Evolutionary conservation across 2,797 vertebrate genomes (phyloP).

Genomic region (Tiaroga cobitis): DNA sequence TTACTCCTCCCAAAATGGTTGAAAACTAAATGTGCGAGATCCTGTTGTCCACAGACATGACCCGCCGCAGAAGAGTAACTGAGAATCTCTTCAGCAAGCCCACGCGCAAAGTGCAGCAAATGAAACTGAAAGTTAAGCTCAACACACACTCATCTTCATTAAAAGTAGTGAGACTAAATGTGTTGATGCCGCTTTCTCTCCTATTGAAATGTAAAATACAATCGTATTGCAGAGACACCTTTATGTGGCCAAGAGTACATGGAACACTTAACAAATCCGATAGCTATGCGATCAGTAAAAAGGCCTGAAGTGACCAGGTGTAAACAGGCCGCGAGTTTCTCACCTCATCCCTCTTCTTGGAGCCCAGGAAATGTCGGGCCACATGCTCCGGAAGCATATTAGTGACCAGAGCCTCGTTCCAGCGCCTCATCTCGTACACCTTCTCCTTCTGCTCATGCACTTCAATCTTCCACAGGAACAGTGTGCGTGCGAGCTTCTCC

Average conservation of each 20-base stretch:
- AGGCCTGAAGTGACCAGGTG: not conserved
- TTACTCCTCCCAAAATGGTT: too few relatives aligned
- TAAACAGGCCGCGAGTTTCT: conserved; percentile 21
- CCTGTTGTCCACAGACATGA: too few relatives aligned
- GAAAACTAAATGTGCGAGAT: too few relatives aligned
- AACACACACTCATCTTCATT: not conserved
- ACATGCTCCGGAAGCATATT: conserved; percentile 95
- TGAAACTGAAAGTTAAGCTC: not conserved
- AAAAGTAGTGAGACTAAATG: not conserved
- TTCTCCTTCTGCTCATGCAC: conserved; percentile 97
- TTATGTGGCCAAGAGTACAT: too few relatives aligned
- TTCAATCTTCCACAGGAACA: conserved; percentile 96
- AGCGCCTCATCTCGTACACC: conserved; percentile 94
- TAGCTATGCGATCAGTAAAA: not conserved
- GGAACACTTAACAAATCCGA: too few relatives aligned
- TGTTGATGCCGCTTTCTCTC: not conserved
- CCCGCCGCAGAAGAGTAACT: too few relatives aligned
- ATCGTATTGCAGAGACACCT: too few relatives aligned
- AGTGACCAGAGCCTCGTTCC: conserved; percentile 95
- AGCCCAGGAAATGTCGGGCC: conserved; percentile 93
- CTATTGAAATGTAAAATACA: not conserved
- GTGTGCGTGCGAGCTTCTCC: conserved; percentile 90
- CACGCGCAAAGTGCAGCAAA: too few relatives aligned
- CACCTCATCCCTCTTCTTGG: conserved; percentile 95
- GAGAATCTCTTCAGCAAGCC: too few relatives aligned